phyloP scores from a whole-genome alignment of 2,113 vertebrate genomes.

The Scortum barcoo region DNA sequence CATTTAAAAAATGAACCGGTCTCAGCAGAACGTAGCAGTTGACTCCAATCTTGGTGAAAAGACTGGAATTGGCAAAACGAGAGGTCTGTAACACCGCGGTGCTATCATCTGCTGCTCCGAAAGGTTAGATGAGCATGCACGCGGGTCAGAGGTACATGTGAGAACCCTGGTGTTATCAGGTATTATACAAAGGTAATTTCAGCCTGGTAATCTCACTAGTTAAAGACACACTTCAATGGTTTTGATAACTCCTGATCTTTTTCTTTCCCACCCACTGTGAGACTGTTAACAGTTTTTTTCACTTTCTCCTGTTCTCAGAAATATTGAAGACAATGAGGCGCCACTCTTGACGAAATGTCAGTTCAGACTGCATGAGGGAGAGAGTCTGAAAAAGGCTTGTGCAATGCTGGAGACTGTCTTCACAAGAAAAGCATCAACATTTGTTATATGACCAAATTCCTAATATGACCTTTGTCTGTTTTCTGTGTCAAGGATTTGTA shows the following conservation, averaged over 20 bases:
- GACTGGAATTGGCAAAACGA: slow-evolving; percentile 20
- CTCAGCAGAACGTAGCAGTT: not conserved
- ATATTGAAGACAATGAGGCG: slow-evolving; percentile 29
- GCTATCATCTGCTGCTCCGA: slow-evolving; percentile 14
- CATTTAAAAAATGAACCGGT: slow-evolving; percentile 12
- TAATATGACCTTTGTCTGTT: not conserved
- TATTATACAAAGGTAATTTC: slow-evolving; percentile 60
- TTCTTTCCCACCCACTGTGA: slow-evolving; percentile 42
- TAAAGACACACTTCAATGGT: slow-evolving; percentile 66
- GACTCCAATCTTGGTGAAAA: slow-evolving; percentile 22
- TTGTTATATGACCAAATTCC: not conserved
- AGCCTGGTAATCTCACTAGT: slow-evolving; percentile 43
- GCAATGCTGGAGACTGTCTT: not conserved
- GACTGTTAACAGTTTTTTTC: slow-evolving; percentile 57
- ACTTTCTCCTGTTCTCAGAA: slow-evolving; percentile 46
- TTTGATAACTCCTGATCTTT: slow-evolving; percentile 59
- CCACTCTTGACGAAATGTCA: slow-evolving; percentile 27
- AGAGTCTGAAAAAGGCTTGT: not conserved
- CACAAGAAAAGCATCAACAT: not conserved
- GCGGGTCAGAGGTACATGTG: slow-evolving; percentile 22
- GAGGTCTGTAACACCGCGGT: not conserved
- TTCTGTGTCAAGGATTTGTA: not conserved
- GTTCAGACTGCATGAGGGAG: not conserved
- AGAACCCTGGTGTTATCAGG: slow-evolving; percentile 51
- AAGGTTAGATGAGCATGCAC: slow-evolving; percentile 40